phyloP scores from a whole-genome alignment of 2,888 invertebrate genomes.

The Disparrhopalites patrizii region DNA sequence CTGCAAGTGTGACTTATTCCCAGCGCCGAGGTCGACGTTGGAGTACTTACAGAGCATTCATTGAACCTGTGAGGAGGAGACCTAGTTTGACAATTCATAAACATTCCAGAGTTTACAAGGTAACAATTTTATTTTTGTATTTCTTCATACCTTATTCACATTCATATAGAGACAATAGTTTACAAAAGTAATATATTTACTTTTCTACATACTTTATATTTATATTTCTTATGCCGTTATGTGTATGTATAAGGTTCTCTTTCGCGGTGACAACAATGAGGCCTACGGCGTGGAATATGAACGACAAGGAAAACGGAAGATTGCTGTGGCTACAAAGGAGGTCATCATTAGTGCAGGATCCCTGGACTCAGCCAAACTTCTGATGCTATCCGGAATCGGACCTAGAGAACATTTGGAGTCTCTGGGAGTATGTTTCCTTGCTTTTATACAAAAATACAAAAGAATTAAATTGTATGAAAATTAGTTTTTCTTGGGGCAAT shows the following conservation, averaged over 20 bases:
- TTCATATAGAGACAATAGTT: neutral
- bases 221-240: neutral
- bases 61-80: conserved; percentile 40
- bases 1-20: conserved; percentile 42
- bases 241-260: conserved; percentile 31
- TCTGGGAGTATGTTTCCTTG: conserved; percentile 26
- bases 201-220: no score
- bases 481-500: no score
- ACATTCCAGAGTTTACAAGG: conserved; percentile 42
- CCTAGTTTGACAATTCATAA: conserved; percentile 39
- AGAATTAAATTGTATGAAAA: no score
- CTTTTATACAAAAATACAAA: no score
- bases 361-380: conserved; percentile 28
- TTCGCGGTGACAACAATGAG: conserved; percentile 41
- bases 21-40: conserved; percentile 39
- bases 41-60: conserved; percentile 40
- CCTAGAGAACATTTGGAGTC: conserved; percentile 19
- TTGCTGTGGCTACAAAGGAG: conserved; percentile 45
- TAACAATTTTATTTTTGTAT: conserved; percentile 10
- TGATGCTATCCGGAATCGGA: conserved; percentile 30
- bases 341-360: conserved; percentile 40
- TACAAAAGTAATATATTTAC: no score
- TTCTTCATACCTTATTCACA: neutral
- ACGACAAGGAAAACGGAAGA: conserved; percentile 33
- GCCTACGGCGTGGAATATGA: conserved; percentile 44